phyloP scores from a whole-genome alignment of 2,113 vertebrate species.

The Acinonyx jubatus region DNA sequence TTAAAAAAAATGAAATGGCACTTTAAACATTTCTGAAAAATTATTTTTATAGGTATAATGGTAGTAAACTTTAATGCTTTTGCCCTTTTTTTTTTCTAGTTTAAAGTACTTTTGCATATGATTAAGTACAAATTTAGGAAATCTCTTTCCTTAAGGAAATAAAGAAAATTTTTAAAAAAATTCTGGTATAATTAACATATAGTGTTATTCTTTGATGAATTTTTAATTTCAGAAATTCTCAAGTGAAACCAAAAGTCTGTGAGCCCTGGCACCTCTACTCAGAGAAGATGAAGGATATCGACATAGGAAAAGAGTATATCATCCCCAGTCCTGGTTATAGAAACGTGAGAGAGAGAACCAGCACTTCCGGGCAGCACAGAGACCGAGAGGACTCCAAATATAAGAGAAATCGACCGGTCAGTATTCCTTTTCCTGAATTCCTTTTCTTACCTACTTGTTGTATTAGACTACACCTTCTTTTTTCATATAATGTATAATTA shows the following conservation, averaged over 20 bases:
- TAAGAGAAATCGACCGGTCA: constrained; percentile 85
- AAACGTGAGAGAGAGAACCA: constrained; percentile 85
- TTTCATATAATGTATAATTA: not conserved
- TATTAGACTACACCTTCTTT: not conserved
- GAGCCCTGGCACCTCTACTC: constrained; percentile 82
- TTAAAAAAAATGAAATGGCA: constrained; percentile 24
- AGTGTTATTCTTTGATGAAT: not conserved
- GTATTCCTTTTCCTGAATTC: constrained; percentile 35
- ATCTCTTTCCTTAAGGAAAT: not conserved
- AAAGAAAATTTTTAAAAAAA: not conserved
- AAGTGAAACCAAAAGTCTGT: constrained; percentile 49
- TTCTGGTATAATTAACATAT: not conserved
- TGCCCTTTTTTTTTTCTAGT: not conserved
- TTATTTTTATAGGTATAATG: not conserved
- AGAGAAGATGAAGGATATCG: constrained; percentile 94
- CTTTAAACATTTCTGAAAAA: not conserved
- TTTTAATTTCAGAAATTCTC: constrained; percentile 76
- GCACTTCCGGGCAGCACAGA: constrained; percentile 79
- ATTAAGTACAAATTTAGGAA: constrained; percentile 16
- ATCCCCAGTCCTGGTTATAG: constrained; percentile 90
- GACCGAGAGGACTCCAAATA: constrained; percentile 84
- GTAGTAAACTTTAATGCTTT: not conserved
- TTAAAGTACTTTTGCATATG: not conserved
- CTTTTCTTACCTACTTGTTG: not conserved
- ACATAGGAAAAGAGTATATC: constrained; percentile 92